Percentiles rank a stretch among this genome's conserved stretches.
phyloP scores from a whole-genome alignment of 2,113 vertebrate genomes.

The Corythaeola cristata region DNA sequence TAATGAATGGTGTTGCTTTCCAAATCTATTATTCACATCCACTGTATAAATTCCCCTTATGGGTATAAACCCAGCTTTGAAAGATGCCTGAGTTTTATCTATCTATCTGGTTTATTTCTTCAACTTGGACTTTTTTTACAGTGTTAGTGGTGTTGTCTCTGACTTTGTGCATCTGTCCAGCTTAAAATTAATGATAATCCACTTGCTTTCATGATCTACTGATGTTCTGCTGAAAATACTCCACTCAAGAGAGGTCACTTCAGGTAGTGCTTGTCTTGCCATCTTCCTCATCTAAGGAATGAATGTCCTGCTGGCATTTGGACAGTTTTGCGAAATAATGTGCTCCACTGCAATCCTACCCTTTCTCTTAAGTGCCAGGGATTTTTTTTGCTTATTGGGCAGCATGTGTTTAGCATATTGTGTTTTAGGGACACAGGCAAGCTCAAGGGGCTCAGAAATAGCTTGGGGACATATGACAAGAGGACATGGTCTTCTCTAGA shows the following conservation, averaged over 20 bases:
- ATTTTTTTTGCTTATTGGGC: neutral
- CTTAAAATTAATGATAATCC: neutral
- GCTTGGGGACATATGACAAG: neutral
- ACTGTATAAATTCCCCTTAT: neutral
- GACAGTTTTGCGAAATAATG: neutral
- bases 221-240: neutral
- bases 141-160: neutral
- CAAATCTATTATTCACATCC: neutral
- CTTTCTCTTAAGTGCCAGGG: neutral
- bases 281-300: neutral
- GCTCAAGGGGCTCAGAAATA: neutral
- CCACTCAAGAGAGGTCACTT: neutral
- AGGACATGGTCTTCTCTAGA: neutral
- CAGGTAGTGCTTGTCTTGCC: neutral
- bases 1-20: neutral
- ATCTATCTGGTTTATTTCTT: neutral
- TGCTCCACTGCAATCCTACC: neutral
- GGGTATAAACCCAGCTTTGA: neutral
- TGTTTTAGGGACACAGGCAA: neutral
- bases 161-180: neutral
- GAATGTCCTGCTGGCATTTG: neutral
- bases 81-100: neutral
- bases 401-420: neutral
- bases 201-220: neutral
- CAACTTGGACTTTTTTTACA: neutral